Percentiles rank a stretch among this genome's conserved stretches.
phyloP scores from a whole-genome alignment of 2,888 invertebrate species.

The Melieria omissa region DNA sequence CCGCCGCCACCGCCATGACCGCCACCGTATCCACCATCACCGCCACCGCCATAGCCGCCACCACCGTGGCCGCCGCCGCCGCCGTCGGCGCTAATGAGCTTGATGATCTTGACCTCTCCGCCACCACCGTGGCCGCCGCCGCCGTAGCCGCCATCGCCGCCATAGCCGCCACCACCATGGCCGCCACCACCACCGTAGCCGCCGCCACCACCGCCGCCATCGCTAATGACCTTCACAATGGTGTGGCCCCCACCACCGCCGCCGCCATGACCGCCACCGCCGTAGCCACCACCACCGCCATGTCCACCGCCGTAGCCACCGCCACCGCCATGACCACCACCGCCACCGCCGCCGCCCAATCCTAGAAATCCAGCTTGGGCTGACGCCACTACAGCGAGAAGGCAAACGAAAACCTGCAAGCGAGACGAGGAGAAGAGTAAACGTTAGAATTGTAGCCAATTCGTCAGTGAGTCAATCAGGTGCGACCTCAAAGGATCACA shows the following conservation, averaged over 20 bases:
- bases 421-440: background rate
- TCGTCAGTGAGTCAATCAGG: too few species aligned
- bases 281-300: conserved; percentile 36
- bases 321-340: conserved; percentile 31
- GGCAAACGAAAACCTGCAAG: conserved; percentile 45
- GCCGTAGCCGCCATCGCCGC: conserved; percentile 24
- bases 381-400: conserved; percentile 43
- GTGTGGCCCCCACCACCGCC: conserved; percentile 15
- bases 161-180: conserved; percentile 28
- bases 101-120: conserved; percentile 33
- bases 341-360: conserved; percentile 28
- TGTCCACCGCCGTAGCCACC: conserved; percentile 41
- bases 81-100: conserved; percentile 27
- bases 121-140: conserved; percentile 35
- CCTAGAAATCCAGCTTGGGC: conserved; percentile 44
- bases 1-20: conserved; percentile 31
- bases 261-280: conserved; percentile 31
- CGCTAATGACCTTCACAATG: conserved; percentile 32
- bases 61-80: conserved; percentile 30
- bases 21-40: conserved; percentile 22
- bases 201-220: conserved; percentile 25
- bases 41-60: conserved; percentile 21
- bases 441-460: background rate
- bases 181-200: conserved; percentile 17
- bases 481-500: background rate